Conservation (phyloP, 2,888 invertebrate species). For the Machimus rusticus region DNA sequence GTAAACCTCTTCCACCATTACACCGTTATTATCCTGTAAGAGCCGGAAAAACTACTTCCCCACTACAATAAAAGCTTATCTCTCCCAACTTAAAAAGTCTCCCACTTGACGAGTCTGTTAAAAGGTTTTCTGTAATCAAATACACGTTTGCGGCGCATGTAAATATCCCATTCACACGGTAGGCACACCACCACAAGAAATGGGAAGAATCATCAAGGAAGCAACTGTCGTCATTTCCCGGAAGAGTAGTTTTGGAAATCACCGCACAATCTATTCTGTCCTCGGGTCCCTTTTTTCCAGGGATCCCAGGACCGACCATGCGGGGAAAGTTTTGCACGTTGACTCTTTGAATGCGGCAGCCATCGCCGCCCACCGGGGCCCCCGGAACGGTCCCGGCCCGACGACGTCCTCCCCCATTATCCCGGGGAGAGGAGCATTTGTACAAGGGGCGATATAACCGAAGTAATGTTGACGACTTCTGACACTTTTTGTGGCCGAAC, state of each 20-base stretch:
- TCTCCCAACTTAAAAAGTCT: slow-evolving; percentile 28
- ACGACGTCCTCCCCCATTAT: neutral
- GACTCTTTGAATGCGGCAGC: neutral
- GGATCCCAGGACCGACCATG: neutral
- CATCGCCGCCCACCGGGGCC: neutral
- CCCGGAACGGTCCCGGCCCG: neutral
- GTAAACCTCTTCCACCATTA: slow-evolving; percentile 19
- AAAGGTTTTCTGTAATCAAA: slow-evolving; percentile 41
- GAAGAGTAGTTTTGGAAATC: slow-evolving; percentile 47
- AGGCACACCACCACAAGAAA: slow-evolving; percentile 24
- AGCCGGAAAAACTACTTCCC: slow-evolving; percentile 33
- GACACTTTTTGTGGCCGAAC: slow-evolving; percentile 28
- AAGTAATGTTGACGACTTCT: slow-evolving; percentile 39
- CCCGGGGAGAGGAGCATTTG: slow-evolving; percentile 3
- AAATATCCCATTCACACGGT: slow-evolving; percentile 38
- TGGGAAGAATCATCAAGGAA: slow-evolving; percentile 44
- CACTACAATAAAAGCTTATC: slow-evolving; percentile 36
- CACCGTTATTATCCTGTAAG: slow-evolving; percentile 34
- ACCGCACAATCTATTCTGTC: slow-evolving; percentile 39
- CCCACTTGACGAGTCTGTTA: slow-evolving; percentile 33
- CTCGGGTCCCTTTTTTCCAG: neutral
- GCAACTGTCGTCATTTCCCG: slow-evolving; percentile 47
- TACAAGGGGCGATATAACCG: slow-evolving; percentile 30
- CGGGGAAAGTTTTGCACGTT: slow-evolving; percentile 14
- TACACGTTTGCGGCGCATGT: slow-evolving; percentile 29